A percentile compares a stretch with the other conserved stretches of the same genome.
These are phyloP conservation scores for Esox niger DNA, from an alignment of 2,113 vertebrate species.

Conservation along the genomic window DNA sequence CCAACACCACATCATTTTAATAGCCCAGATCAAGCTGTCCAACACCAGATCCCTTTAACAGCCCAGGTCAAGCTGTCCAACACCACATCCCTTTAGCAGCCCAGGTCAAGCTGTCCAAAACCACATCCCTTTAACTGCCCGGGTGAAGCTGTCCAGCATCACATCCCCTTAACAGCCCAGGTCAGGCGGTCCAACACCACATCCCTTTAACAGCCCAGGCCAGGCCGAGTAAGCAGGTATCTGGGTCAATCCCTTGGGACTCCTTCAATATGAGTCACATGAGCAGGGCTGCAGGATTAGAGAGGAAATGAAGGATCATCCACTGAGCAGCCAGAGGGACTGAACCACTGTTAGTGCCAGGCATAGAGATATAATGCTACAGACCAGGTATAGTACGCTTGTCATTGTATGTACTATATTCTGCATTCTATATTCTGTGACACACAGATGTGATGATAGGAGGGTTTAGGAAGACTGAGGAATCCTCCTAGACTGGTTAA, in stretches of 20 bases:
- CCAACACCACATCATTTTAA: no score
- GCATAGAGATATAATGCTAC: not conserved
- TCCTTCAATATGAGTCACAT: constrained; percentile 72
- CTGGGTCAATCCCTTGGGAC: constrained; percentile 72
- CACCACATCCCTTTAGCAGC: no score
- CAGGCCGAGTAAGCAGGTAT: constrained; percentile 72
- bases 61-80: no score
- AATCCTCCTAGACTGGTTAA: no score
- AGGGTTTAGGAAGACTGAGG: no score
- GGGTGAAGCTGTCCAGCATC: no score
- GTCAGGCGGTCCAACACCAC: constrained; percentile 19
- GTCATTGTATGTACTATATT: not conserved
- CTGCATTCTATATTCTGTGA: not conserved
- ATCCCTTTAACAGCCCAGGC: constrained; percentile 35
- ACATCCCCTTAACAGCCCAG: constrained; percentile 23
- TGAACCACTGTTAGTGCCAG: constrained; percentile 38
- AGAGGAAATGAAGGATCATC: constrained; percentile 77
- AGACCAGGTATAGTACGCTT: not conserved
- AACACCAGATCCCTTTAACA: no score
- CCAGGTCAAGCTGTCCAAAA: no score
- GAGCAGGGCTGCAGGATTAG: constrained; percentile 67
- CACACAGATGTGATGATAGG: not conserved
- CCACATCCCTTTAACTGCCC: no score
- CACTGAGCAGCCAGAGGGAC: constrained; percentile 51
- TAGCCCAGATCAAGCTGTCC: no score